phyloP scores from a whole-genome alignment of 1,140 invertebrate genomes.

The Platorchestia sp. region DNA sequence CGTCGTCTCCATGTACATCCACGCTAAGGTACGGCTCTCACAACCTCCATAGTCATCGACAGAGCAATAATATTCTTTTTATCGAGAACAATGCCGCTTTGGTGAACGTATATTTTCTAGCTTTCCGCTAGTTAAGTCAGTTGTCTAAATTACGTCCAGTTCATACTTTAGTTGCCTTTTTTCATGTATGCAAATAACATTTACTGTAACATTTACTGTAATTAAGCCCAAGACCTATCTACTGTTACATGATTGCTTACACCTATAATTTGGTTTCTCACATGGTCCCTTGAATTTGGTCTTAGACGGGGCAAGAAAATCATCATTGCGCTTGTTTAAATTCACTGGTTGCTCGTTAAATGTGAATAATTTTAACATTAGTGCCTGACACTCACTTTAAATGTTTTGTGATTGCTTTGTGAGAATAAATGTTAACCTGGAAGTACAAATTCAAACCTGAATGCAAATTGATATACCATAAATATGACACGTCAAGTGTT shows the following conservation, averaged over 20 bases:
- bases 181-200: neutral
- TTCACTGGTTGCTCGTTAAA: neutral
- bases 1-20: conserved; percentile 92
- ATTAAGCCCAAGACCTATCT: too few relatives aligned
- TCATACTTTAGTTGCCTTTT: neutral
- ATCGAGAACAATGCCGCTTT: neutral
- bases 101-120: neutral
- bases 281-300: neutral
- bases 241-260: neutral
- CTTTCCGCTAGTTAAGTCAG: neutral
- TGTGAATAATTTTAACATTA: neutral
- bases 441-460: neutral
- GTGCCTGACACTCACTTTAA: neutral
- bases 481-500: neutral
- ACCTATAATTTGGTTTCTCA: neutral
- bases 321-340: neutral
- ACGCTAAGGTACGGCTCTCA: conserved; percentile 81
- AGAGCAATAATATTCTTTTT: conserved; percentile 70
- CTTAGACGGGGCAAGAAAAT: neutral
- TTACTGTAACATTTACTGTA: too few relatives aligned
- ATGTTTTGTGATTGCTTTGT: neutral
- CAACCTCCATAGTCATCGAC: neutral
- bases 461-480: neutral
- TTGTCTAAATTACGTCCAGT: neutral
- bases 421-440: neutral